A percentile compares a stretch with the other conserved stretches of the same genome.
phyloP scores from a whole-genome alignment of 2,113 vertebrate genomes.

The Polypterus senegalus region DNA sequence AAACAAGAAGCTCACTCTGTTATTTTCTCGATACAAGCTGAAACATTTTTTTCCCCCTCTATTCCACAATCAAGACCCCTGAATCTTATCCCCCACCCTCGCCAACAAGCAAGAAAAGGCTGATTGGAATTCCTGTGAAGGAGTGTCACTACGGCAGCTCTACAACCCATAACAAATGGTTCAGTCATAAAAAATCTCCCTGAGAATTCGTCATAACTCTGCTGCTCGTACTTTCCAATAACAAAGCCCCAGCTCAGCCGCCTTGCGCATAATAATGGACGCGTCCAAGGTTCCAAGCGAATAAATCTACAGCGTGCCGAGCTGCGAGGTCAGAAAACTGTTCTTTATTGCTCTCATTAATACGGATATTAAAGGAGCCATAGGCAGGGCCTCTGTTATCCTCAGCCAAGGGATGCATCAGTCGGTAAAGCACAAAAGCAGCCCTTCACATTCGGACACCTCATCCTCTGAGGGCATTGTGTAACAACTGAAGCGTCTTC shows the following conservation, averaged over 20 bases:
- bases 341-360: constrained; percentile 11
- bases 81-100: constrained; percentile 26
- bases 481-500: no score
- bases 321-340: constrained; percentile 3
- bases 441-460: no score
- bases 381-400: no score
- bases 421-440: no score
- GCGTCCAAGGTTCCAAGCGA: constrained; percentile 6
- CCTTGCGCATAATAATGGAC: constrained; percentile 16
- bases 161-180: constrained; percentile 52
- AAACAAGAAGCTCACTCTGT: no score
- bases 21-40: no score
- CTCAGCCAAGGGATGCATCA: no score
- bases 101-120: constrained; percentile 25
- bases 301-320: constrained; percentile 8
- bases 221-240: constrained; percentile 22
- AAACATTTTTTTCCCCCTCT: no score
- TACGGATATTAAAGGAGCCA: constrained; percentile 5
- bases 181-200: constrained; percentile 58
- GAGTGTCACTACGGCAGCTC: constrained; percentile 46
- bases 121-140: constrained; percentile 51
- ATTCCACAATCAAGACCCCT: constrained; percentile 1
- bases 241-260: neutral
- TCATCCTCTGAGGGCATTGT: no score
- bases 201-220: constrained; percentile 49